Evolutionary conservation across 2,888 invertebrate genomes (phyloP), one percentile per base, ranked within the genome.

Genomic region (Troides aeacus): DNA sequence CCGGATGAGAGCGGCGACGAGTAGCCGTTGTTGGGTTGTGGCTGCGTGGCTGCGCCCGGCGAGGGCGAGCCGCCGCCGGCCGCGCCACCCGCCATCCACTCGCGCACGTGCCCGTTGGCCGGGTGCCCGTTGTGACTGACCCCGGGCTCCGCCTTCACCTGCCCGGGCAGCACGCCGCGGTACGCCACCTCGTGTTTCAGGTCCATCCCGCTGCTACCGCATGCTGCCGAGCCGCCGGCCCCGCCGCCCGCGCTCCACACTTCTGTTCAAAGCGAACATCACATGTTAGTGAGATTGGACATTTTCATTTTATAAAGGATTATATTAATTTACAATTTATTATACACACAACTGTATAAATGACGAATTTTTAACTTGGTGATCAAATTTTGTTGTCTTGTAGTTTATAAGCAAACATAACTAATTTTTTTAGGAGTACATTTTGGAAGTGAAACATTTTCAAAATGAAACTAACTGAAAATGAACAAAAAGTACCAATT

Each of bases 1-100:
- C 97, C 95, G 23, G 96, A 96, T 67, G 97, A 97, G 93, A 97
- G 95, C 24, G 97, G 97, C 76, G 97, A 97, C 66, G 97, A 96
- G 87, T 97, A 97, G 68, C 97, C 97, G 80, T 96, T 96, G 83
- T 94, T 95, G 75, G 94, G 93, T 80, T 93, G 94, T 36, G 93
- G 93, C 82, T 93, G 94, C 72, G 90, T 86, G 17, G 95, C 94
- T 68, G 95, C 95, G 18, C 95, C 95, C 18, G 95, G 95, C n/a
- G 95, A 95, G 21, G 91, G 88, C 36, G 89, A 96, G 77, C 87
- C 95, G 83, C 88, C 95, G 88, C 81, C 90, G 77, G 79, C 71
- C 60, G 79, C 81, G 59, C 88, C 89, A 85, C 93, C 90, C 90
- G 90, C 89, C 94, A 89, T 90, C 92, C 92, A 92, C 73, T 92